Evolutionary conservation across 2,113 vertebrate genomes (phyloP), one percentile per base, ranked within the genome.

Genomic region (Antechinus flavipes): DNA sequence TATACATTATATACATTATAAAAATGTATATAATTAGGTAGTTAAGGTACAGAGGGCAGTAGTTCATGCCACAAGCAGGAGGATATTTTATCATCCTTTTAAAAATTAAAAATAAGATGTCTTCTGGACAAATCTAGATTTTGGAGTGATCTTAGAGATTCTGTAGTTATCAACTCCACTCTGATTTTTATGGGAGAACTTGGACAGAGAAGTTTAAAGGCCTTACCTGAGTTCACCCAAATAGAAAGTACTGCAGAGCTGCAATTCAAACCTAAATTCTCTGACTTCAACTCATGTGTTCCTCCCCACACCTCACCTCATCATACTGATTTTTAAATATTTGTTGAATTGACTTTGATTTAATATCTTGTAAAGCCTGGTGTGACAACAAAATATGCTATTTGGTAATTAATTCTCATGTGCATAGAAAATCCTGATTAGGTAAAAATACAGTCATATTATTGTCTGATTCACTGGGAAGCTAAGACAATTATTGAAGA

Each of bases 401-500:
- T 68, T 84, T 53, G 52, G 93, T 93, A 30, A 55, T 95, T 55
- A 49, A 54, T 97, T 95, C 89, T 90, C 91, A 92, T 55, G 49
- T 95, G 14, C 92, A 22, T 55, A 90, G 68, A 93, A 94, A 90
- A 35, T 54, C 50, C 52, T 95, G 49, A 89, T 90, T 84, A 76
- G 49, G 68, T 96, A 76, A 94, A 96, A 91, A 93, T 56, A 94
- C 8, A 84, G 23, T 19, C 68, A 94, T 96, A 95, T 93, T 22
- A 61, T 46, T 94, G 3, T 5, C 30, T 55, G 35, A 95, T 94
- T 95, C 89, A 92, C 42, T 94, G 47, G 97, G 68, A 95, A 93
- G 47, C 61, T 95, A 54, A 95, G 68, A 93, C 25, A 26, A 94
- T 96, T 95, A 94, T 23, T 61, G 94, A 93, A 97, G 90, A 90